phyloP scores from a whole-genome alignment of 2,113 vertebrate species.

The Chaetodon trifascialis region DNA sequence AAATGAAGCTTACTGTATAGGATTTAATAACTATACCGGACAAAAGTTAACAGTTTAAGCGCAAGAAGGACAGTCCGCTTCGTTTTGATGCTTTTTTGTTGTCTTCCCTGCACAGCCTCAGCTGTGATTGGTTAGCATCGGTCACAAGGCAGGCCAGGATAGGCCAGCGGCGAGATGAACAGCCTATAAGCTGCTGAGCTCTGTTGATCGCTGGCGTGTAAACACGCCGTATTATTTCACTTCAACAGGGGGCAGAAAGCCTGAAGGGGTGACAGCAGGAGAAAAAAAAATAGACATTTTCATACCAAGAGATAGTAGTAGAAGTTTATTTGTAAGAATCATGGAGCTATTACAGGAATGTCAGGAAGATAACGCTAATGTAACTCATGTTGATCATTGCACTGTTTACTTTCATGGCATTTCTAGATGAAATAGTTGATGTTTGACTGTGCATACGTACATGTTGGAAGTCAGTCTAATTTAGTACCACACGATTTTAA shows the following conservation, averaged over 20 bases:
- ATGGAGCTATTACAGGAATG: not conserved
- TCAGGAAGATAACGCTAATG: not conserved
- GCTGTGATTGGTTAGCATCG: constrained; percentile 59
- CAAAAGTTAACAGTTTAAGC: too few species aligned
- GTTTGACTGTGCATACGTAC: not conserved
- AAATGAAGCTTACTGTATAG: not conserved
- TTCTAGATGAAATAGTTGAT: not conserved
- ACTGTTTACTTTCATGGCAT: not conserved
- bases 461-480: not conserved
- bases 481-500: not conserved
- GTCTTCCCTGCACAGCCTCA: not conserved
- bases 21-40: accelerated
- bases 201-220: not conserved
- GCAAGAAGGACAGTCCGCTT: not conserved
- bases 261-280: too few species aligned
- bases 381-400: not conserved
- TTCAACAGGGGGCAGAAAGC: too few species aligned
- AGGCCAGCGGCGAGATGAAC: not conserved
- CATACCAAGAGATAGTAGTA: too few species aligned
- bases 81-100: constrained; percentile 15
- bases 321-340: not conserved
- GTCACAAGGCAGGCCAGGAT: constrained; percentile 50
- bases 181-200: too few species aligned
- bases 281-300: too few species aligned
- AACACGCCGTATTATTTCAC: not conserved